A percentile compares a stretch with the other conserved stretches of the same genome.
Conservation (phyloP, 2,797 vertebrate species). For the Pteropus rufus region DNA sequence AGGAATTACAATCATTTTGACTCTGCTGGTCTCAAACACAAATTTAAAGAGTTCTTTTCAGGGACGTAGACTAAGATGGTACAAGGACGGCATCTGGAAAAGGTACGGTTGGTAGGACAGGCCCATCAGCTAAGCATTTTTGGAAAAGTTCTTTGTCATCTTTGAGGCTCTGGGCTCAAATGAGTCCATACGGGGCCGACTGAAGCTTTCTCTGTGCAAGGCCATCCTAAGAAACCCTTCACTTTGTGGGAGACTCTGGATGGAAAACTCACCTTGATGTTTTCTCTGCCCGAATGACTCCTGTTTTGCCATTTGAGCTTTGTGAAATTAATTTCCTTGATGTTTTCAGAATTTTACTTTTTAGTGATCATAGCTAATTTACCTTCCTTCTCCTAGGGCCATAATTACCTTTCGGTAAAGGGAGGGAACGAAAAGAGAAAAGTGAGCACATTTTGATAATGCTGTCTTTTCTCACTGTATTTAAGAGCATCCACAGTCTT, state of each 20-base stretch:
- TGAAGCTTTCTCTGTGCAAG: neutral
- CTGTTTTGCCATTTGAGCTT: neutral
- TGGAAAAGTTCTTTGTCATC: neutral
- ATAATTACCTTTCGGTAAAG: neutral
- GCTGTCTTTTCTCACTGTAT: neutral
- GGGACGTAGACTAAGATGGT: neutral
- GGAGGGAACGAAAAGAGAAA: neutral
- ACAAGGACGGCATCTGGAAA: neutral
- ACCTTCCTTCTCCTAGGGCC: neutral
- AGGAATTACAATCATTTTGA: constrained; percentile 15
- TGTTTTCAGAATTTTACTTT: constrained; percentile 41
- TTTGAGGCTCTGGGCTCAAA: constrained; percentile 1
- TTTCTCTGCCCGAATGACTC: neutral
- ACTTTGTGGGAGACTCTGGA: neutral
- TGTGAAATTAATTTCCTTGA: neutral
- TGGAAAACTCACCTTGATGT: constrained; percentile 5
- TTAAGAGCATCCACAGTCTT: neutral
- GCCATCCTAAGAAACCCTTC: constrained; percentile 33
- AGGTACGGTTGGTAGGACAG: neutral
- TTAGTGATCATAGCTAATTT: neutral
- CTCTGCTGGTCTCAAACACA: neutral
- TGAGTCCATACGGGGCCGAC: neutral
- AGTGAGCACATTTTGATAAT: neutral
- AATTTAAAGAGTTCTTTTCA: neutral
- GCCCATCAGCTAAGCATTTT: neutral